phyloP scores from a whole-genome alignment of 2,797 vertebrate genomes.

The Epinephelus awoara region DNA sequence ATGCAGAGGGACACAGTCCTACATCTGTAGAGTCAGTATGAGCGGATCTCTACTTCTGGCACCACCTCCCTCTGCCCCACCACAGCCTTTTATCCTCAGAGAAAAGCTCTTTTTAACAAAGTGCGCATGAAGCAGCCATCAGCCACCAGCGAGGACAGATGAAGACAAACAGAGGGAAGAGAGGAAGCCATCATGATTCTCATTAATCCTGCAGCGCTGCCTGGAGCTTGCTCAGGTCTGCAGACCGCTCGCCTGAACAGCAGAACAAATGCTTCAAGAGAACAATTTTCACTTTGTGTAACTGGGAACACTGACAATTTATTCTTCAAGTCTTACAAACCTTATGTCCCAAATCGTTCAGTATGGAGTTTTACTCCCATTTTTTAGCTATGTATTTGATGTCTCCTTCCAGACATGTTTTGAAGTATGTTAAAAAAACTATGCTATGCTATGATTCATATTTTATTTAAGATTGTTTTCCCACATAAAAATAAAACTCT shows the following conservation, averaged over 20 bases:
- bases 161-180: constrained; percentile 5
- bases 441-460: too few species aligned
- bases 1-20: not conserved
- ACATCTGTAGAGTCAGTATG: too few species aligned
- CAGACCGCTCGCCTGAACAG: not conserved
- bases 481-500: too few species aligned
- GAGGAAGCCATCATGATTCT: not conserved
- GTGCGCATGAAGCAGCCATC: not conserved
- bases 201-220: constrained; percentile 18
- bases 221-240: not conserved
- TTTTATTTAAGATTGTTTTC: too few species aligned
- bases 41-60: not conserved
- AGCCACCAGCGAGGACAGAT: not conserved
- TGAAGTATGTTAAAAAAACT: too few species aligned
- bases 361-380: too few species aligned
- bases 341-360: too few species aligned
- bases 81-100: constrained; percentile 1
- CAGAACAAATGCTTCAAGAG: not conserved
- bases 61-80: not conserved
- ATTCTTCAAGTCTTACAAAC: too few species aligned
- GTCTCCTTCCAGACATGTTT: too few species aligned
- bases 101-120: not conserved
- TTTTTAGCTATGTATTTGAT: too few species aligned
- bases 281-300: not conserved
- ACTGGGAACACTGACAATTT: not conserved